Evolutionary conservation across 1,140 invertebrate species (phyloP), one percentile per base, ranked within the genome.

Genomic region (Cotesia glomerata): DNA sequence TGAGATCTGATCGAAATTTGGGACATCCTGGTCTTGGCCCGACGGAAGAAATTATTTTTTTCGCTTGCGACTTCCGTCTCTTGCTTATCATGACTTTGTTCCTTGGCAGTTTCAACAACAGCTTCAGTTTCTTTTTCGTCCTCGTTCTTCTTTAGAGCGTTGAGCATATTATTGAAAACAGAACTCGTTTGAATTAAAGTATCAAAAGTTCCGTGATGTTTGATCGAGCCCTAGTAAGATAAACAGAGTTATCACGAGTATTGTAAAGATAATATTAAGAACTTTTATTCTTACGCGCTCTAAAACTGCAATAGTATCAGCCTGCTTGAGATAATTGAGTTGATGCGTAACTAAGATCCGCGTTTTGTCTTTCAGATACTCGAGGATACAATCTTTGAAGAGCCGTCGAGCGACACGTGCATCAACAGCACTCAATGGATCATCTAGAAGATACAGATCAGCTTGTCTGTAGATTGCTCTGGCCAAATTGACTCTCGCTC

Each of bases 311-410:
- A 98, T 95, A 69, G 90, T 88, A 79, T 95, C 91, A 0, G 92
- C 93, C 56, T 90, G 87, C 77, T 91, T 90, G 0, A 97, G 83
- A 79, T 93, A 95, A 74, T 96, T 94, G 35, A 96, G 82, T 77
- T 96, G 95, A 88, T 97, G 95, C 2, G 95, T 97, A 0, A 95
- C 92, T 5, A 97, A 86, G 69, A 97, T 90, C 11, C 93, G 85
- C 0, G 93, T 94, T 74, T 92, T 93, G 76, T 85, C 81, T 78
- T 83, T 64, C 88, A 86, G 80, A 88, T 89, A 77, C 80, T 81
- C 80, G 13, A 72, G 74, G 63, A 93, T 90, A 52, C 91, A 92
- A 71, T 90, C 87, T 14, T 91, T 85, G 74, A 92, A 93, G 2
- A 93, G 81, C 80, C 92, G 91, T 65, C 88, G 88, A 0, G 90